Conservation (phyloP, 2,113 vertebrate species). For the Emydocephalus ijimae region DNA sequence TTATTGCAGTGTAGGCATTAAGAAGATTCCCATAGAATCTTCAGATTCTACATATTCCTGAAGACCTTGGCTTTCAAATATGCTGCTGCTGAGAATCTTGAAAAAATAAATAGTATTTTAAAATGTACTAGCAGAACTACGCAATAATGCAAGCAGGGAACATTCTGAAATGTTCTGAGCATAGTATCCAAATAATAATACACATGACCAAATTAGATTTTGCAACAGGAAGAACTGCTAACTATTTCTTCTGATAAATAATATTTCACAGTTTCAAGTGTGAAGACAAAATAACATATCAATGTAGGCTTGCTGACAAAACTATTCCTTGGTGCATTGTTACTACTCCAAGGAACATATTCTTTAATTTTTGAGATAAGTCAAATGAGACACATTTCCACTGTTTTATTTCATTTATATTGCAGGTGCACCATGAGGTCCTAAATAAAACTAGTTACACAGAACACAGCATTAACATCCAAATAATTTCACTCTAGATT, state of each 20-base stretch:
- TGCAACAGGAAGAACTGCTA: background rate
- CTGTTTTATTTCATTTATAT: background rate
- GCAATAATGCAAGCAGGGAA: background rate
- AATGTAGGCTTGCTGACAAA: background rate
- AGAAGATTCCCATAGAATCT: no score
- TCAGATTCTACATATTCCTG: background rate
- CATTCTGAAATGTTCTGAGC: background rate
- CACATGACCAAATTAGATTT: constrained; percentile 1
- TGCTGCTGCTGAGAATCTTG: background rate
- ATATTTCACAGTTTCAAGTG: background rate
- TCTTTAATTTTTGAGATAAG: background rate
- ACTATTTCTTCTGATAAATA: constrained; percentile 5
- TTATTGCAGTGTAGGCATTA: background rate
- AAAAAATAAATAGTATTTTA: background rate
- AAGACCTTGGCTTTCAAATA: background rate
- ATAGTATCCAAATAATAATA: background rate
- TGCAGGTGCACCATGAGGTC: background rate
- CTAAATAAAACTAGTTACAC: constrained; percentile 19
- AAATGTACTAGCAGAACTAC: background rate
- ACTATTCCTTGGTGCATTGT: background rate
- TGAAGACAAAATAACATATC: background rate
- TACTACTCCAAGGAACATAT: background rate
- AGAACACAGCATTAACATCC: background rate
- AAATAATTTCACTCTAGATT: constrained; percentile 5
- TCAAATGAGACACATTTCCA: constrained; percentile 10